A percentile compares a stretch with the other conserved stretches of the same genome.
These are phyloP conservation scores for Crenichthys baileyi DNA, from an alignment of 2,797 vertebrate species.

Conservation along the genomic window DNA sequence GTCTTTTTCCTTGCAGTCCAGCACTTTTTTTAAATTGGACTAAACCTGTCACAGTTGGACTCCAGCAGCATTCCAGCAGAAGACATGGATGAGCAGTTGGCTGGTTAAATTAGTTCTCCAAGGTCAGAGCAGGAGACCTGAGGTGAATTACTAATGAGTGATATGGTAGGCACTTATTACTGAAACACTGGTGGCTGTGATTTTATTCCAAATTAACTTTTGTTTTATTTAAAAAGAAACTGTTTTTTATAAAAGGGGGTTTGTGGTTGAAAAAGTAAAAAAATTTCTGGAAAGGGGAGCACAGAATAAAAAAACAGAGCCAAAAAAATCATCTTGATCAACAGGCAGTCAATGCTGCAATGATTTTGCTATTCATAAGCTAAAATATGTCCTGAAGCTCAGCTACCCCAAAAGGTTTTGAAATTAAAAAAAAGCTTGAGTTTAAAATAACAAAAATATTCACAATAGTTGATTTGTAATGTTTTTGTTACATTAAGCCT, in stretches of 20 bases:
- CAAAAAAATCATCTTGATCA: too few relatives aligned
- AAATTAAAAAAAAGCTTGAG: too few relatives aligned
- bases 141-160: slow-evolving; percentile 8
- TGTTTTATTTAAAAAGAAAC: not conserved
- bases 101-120: slow-evolving; percentile 28
- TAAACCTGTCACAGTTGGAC: slow-evolving; percentile 42
- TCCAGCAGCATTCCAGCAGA: slow-evolving; percentile 28
- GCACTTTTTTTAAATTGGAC: slow-evolving; percentile 18
- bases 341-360: too few relatives aligned
- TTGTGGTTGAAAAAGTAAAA: not conserved
- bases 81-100: slow-evolving; percentile 25
- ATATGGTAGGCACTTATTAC: not conserved
- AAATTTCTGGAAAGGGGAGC: too few relatives aligned
- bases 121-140: slow-evolving; percentile 51
- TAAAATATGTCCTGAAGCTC: too few relatives aligned
- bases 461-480: too few relatives aligned
- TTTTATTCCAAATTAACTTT: not conserved
- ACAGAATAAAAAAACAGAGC: too few relatives aligned
- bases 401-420: too few relatives aligned
- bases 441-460: too few relatives aligned
- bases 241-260: not conserved
- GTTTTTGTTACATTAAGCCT: too few relatives aligned
- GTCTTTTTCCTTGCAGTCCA: not conserved
- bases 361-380: too few relatives aligned
- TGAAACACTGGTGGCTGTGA: not conserved